Evolutionary conservation across 2,797 vertebrate species (phyloP).

Genomic region (Alosa sapidissima): DNA sequence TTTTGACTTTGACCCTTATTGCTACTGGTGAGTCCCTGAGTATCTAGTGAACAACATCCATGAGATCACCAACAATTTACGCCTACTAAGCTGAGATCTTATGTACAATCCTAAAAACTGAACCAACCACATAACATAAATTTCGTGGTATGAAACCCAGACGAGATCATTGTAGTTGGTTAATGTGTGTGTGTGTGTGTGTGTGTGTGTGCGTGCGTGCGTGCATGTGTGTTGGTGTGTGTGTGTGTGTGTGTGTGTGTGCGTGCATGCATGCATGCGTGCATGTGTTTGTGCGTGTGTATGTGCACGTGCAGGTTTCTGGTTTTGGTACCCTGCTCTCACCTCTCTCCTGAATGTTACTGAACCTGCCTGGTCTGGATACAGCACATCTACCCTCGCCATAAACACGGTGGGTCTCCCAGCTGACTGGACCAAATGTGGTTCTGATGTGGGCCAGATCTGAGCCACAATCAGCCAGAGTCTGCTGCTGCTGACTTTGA

Average conservation of each 20-base stretch:
- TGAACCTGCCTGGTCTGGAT: neutral
- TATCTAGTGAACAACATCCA: neutral
- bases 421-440: neutral
- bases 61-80: too few relatives aligned
- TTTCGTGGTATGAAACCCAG: too few relatives aligned
- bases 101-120: too few relatives aligned
- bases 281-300: neutral
- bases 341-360: neutral
- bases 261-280: neutral
- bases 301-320: slow-evolving; percentile 11
- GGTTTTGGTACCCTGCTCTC: neutral
- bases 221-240: too few relatives aligned
- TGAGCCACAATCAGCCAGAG: neutral
- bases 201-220: too few relatives aligned
- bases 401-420: neutral
- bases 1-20: neutral
- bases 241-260: too few relatives aligned
- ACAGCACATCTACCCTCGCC: neutral
- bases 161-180: neutral
- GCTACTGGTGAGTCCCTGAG: slow-evolving; percentile 16
- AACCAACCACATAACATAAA: too few relatives aligned
- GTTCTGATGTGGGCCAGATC: neutral
- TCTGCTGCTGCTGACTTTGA: neutral
- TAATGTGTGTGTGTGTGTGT: neutral
- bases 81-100: too few relatives aligned